Conservation (phyloP, 2,888 invertebrate genomes). For the Pachydiplax longipennis region DNA sequence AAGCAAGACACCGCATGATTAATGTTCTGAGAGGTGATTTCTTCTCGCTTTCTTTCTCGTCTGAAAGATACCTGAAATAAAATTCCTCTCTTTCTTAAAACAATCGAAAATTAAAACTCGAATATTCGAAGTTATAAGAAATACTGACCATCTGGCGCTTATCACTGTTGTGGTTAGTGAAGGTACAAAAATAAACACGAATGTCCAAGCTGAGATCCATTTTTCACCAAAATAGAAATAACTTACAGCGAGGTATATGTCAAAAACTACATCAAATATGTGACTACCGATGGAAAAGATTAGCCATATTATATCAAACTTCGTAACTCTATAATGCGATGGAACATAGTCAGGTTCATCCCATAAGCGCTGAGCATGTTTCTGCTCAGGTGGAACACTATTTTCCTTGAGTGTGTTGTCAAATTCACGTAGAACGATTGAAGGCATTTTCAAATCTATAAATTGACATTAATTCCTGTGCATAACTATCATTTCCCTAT, state of each 20-base stretch:
- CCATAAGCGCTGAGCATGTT: background rate
- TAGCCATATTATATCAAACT: constrained; percentile 71
- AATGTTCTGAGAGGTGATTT: constrained; percentile 68
- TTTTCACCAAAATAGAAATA: constrained; percentile 66
- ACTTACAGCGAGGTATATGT: constrained; percentile 73
- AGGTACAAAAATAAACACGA: constrained; percentile 75
- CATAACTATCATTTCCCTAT: background rate
- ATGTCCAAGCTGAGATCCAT: constrained; percentile 72
- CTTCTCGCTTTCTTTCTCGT: constrained; percentile 63
- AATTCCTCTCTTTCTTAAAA: constrained; percentile 47
- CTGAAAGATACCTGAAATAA: constrained; percentile 65
- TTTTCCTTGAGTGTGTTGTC: background rate
- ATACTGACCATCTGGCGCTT: constrained; percentile 70
- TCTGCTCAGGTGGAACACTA: background rate
- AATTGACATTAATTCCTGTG: background rate
- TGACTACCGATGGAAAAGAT: constrained; percentile 73
- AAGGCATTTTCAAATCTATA: background rate
- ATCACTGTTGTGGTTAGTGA: constrained; percentile 78
- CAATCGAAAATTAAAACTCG: background rate
- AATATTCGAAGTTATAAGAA: background rate
- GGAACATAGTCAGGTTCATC: constrained; percentile 70
- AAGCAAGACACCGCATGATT: constrained; percentile 67
- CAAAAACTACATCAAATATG: constrained; percentile 72
- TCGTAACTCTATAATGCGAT: constrained; percentile 66
- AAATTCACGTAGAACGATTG: background rate